These are phyloP conservation scores for Tapirus terrestris DNA, from an alignment of 2,113 vertebrate species.

Conservation along the genomic window DNA sequence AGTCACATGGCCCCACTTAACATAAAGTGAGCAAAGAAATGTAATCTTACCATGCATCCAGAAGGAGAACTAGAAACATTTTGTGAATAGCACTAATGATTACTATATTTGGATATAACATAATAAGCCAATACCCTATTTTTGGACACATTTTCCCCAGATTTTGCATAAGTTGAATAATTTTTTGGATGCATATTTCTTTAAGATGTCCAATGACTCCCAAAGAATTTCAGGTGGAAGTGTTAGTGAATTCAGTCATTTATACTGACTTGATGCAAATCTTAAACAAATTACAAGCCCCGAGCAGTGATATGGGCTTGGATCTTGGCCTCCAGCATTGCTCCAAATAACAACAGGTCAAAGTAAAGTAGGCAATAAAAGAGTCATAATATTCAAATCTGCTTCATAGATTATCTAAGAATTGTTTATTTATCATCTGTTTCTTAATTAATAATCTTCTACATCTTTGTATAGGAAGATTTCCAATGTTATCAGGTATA, in stretches of 20 bases:
- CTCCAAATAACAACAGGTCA: not conserved
- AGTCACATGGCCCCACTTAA: not conserved
- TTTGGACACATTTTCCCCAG: not conserved
- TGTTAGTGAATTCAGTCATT: not conserved
- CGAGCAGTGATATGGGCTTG: not conserved
- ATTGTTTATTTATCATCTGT: not conserved
- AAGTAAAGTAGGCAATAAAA: not conserved
- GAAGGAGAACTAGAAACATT: not conserved
- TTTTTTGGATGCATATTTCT: not conserved
- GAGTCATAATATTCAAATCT: not conserved
- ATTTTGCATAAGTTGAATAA: not conserved
- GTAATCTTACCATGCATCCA: not conserved
- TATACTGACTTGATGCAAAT: not conserved
- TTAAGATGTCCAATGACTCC: not conserved
- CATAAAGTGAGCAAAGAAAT: not conserved
- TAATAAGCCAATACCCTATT: not conserved
- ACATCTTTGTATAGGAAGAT: not conserved
- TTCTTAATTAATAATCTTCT: not conserved
- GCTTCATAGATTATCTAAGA: not conserved
- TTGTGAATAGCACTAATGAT: not conserved
- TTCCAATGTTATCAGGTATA: not conserved
- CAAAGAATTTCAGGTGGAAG: slow-evolving; percentile 12
- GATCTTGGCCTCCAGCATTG: not conserved
- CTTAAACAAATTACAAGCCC: not conserved
- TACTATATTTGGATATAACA: not conserved